phyloP scores from a whole-genome alignment of 2,797 vertebrate species.

The Paguma larvata region DNA sequence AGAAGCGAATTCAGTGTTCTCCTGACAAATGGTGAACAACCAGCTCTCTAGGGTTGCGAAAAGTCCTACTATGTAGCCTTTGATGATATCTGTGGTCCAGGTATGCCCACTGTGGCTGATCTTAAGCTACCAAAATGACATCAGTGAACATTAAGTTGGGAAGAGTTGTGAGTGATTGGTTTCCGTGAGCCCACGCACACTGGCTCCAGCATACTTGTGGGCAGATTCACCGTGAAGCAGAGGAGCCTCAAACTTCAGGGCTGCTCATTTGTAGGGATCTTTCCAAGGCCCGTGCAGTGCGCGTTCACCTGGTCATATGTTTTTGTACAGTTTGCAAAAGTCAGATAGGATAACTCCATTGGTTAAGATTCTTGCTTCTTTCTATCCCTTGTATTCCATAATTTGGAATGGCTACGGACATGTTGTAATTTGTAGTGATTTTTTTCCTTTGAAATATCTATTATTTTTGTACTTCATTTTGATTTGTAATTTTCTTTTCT shows the following conservation, averaged over 20 bases:
- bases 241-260: neutral
- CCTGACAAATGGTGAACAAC: neutral
- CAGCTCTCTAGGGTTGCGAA: neutral
- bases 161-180: neutral
- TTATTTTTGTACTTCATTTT: constrained; percentile 12
- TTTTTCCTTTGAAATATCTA: constrained; percentile 16
- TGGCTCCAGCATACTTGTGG: neutral
- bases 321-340: neutral
- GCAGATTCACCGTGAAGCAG: neutral
- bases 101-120: neutral
- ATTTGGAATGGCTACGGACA: neutral
- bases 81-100: neutral
- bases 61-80: neutral
- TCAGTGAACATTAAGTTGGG: neutral
- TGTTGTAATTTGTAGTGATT: neutral
- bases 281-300: neutral
- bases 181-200: neutral
- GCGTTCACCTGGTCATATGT: neutral
- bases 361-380: neutral
- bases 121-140: neutral
- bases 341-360: neutral
- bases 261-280: neutral
- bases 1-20: neutral
- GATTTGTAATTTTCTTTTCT: constrained; percentile 17
- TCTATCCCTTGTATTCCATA: neutral